Evolutionary conservation across 2,797 vertebrate species (phyloP).

Genomic region (Lepus oiostolus): DNA sequence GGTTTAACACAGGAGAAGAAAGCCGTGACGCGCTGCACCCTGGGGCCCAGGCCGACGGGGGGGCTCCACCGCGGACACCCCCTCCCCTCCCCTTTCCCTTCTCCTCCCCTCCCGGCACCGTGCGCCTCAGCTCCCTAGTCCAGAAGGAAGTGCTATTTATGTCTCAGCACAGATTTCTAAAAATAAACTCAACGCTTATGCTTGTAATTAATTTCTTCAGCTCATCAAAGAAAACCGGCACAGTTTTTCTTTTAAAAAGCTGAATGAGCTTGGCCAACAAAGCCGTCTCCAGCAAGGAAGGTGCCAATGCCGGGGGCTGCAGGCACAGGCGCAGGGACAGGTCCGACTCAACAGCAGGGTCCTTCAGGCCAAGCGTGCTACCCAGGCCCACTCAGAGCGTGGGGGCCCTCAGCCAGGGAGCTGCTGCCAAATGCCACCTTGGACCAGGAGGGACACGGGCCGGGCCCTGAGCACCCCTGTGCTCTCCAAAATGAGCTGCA

Average conservation of each 20-base stretch:
- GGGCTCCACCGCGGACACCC: background rate
- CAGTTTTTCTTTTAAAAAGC: slow-evolving; percentile 65
- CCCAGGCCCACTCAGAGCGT: too few species aligned
- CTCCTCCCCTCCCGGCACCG: background rate
- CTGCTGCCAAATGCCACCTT: background rate
- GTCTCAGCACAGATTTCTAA: slow-evolving; percentile 56
- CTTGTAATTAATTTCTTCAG: slow-evolving; percentile 71
- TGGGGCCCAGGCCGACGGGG: too few species aligned
- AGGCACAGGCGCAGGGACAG: background rate
- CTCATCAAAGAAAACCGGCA: slow-evolving; percentile 72
- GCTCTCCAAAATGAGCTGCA: too few species aligned
- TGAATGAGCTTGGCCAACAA: slow-evolving; percentile 20
- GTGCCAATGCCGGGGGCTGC: background rate
- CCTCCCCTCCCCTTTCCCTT: rapidly evolving
- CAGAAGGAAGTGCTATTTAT: slow-evolving; percentile 51
- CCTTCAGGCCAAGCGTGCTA: background rate
- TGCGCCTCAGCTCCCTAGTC: slow-evolving; percentile 26
- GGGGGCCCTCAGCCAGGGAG: background rate
- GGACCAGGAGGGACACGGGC: too few species aligned
- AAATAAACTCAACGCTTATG: slow-evolving; percentile 68
- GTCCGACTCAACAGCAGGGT: too few species aligned
- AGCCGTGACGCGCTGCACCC: background rate
- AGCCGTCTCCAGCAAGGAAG: background rate
- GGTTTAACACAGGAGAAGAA: background rate
- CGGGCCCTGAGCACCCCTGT: background rate